Conservation (phyloP, 2,888 invertebrate species). For the Ophioninae sp. region DNA sequence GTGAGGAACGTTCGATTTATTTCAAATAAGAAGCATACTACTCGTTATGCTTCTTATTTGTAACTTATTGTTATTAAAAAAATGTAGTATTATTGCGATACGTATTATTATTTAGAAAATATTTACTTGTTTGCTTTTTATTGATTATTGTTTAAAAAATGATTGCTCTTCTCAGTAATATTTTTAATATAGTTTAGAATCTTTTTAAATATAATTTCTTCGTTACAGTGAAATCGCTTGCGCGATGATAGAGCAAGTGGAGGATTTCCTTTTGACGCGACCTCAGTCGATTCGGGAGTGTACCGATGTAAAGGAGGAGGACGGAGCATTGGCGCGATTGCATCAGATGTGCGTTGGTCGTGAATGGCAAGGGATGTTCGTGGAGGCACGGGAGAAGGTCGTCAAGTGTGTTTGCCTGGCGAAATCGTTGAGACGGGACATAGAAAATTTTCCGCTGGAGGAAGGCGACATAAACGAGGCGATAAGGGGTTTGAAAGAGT, state of each 20-base stretch:
- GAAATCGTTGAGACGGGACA: constrained; percentile 87
- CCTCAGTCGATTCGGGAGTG: constrained; percentile 74
- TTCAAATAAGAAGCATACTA: too few relatives aligned
- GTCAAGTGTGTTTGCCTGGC: constrained; percentile 92
- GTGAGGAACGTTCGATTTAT: constrained; percentile 78
- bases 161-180: too few relatives aligned
- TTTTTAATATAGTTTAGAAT: too few relatives aligned
- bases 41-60: too few relatives aligned
- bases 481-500: constrained; percentile 82
- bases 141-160: not conserved
- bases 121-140: not conserved
- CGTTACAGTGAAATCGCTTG: constrained; percentile 82
- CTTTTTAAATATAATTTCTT: constrained; percentile 13
- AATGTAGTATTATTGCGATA: too few relatives aligned
- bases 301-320: constrained; percentile 65
- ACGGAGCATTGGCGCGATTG: constrained; percentile 79
- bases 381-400: constrained; percentile 89
- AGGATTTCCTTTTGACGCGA: constrained; percentile 81
- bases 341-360: constrained; percentile 87
- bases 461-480: constrained; percentile 85
- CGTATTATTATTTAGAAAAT: not conserved
- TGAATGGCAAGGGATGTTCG: constrained; percentile 90
- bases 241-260: constrained; percentile 82
- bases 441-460: constrained; percentile 82
- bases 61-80: too few relatives aligned